Evolutionary conservation across 2,113 vertebrate genomes (phyloP), one percentile per base, ranked within the genome.

Genomic region (Lepisosteus osseus): DNA sequence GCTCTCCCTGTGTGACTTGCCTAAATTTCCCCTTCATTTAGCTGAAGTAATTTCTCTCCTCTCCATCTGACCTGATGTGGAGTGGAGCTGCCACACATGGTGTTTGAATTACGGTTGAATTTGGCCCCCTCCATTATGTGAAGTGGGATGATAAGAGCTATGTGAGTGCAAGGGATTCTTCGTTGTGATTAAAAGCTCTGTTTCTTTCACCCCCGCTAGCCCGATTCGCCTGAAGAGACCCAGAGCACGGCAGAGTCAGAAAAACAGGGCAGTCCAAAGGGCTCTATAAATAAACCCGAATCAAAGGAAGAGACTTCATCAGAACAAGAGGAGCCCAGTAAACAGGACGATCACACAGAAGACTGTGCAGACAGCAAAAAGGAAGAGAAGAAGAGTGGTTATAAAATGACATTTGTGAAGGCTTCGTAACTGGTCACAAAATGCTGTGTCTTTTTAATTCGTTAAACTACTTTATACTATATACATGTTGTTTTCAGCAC

Each of bases 371-470:
- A 92, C 78, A 86, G 78, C 80, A 92, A 90, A 83, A 91, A 92
- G 73, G 88, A 91, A 85, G 79, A 84, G 13, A 47, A 65, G 61
- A 92, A 93, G 82, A 89, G 83, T 83, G 90, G 87, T 76, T 94
- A 92, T 76, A 93, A 94, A 83, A 94, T 92, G 92, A 91, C 91
- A 88, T 94, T 94, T 86, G 92, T 93, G 80, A 92, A 93, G 85
- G 91, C 92, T 70, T 65, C 61, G 9, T 59, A 59, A 59, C 57
- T 6, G 9, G n/a, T 59, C 12, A 11, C 14, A 14, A 13, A n/a
- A 59, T 13, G 13, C 12, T 13, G n/a, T 59, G n/a, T 59, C 13
- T 59, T 59, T 59, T 59, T 59, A 59, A 59, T 59, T 59, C 14
- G 57, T 59, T 59, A 59, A 3, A 59, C 57, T 14, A 59, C 57